A percentile compares a stretch with the other conserved stretches of the same genome.
phyloP scores from a whole-genome alignment of 2,797 vertebrate species.

The Cyprinella venusta region DNA sequence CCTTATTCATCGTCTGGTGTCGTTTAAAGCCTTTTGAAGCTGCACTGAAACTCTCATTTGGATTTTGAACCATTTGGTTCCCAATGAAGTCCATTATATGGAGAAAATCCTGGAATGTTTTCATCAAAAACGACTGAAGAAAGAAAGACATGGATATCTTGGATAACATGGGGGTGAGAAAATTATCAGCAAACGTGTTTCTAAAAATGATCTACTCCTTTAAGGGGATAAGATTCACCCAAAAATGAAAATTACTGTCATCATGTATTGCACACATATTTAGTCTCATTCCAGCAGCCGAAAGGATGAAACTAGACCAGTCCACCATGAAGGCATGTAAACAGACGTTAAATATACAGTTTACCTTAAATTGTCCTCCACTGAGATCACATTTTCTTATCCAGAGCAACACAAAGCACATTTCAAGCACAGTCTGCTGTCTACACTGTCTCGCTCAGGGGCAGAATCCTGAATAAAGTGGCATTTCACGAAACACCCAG shows the following conservation, averaged over 20 bases:
- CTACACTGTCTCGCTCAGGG: conserved; percentile 17
- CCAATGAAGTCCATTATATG: too few relatives aligned
- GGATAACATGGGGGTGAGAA: too few relatives aligned
- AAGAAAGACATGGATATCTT: too few relatives aligned
- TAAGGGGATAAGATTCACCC: not conserved
- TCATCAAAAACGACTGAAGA: too few relatives aligned
- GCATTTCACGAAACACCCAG: not conserved
- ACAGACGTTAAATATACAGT: conserved; percentile 2
- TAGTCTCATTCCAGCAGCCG: conserved; percentile 62
- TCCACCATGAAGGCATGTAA: conserved; percentile 57
- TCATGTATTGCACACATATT: not conserved
- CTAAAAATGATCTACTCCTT: too few relatives aligned
- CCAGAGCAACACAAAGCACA: not conserved
- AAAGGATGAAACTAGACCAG: conserved; percentile 71
- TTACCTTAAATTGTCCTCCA: not conserved
- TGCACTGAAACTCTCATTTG: too few relatives aligned
- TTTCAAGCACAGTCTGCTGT: not conserved
- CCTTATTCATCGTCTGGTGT: too few relatives aligned
- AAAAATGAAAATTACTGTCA: not conserved
- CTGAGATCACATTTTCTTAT: not conserved
- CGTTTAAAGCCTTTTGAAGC: too few relatives aligned
- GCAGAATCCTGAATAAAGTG: conserved; percentile 13
- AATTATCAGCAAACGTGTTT: too few relatives aligned
- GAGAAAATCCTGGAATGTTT: too few relatives aligned
- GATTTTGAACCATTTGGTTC: too few relatives aligned